phyloP scores from a whole-genome alignment of 2,113 vertebrate genomes.

The Mustela lutreola region DNA sequence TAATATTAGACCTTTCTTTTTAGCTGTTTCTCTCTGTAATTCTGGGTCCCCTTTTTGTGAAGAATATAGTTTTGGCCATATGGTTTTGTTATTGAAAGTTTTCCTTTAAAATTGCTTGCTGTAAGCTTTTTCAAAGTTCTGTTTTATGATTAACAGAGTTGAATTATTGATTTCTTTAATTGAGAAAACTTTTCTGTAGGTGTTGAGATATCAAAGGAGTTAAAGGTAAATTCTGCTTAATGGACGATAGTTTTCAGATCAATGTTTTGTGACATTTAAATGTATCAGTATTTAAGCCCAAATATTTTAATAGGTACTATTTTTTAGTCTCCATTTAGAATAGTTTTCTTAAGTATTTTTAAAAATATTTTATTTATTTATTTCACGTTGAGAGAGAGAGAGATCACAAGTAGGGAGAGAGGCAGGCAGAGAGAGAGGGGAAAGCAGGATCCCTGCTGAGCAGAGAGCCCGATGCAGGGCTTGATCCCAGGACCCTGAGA shows the following conservation, averaged over 20 bases:
- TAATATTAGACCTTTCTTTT: constrained; percentile 26
- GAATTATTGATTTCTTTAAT: not conserved
- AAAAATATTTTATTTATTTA: too few relatives aligned
- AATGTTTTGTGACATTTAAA: not conserved
- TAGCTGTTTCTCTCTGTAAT: not conserved
- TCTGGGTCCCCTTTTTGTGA: not conserved
- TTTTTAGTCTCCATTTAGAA: not conserved
- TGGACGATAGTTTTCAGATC: not conserved
- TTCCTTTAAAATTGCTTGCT: not conserved
- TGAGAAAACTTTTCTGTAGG: not conserved
- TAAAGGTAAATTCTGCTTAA: not conserved
- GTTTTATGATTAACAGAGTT: not conserved
- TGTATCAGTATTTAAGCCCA: not conserved
- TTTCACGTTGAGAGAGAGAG: too few relatives aligned
- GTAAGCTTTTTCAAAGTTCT: not conserved
- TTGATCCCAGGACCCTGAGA: too few relatives aligned
- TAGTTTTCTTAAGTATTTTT: not conserved
- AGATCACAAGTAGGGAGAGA: too few relatives aligned
- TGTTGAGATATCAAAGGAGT: not conserved
- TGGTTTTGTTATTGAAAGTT: not conserved
- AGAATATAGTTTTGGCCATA: not conserved
- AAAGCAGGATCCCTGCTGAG: too few relatives aligned
- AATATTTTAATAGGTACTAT: not conserved
- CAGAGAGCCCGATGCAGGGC: too few relatives aligned
- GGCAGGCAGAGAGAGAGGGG: too few relatives aligned